Evolutionary conservation across 2,113 vertebrate species (phyloP), one percentile per base, ranked within the genome.

Genomic region (Craseonycteris thonglongyai): DNA sequence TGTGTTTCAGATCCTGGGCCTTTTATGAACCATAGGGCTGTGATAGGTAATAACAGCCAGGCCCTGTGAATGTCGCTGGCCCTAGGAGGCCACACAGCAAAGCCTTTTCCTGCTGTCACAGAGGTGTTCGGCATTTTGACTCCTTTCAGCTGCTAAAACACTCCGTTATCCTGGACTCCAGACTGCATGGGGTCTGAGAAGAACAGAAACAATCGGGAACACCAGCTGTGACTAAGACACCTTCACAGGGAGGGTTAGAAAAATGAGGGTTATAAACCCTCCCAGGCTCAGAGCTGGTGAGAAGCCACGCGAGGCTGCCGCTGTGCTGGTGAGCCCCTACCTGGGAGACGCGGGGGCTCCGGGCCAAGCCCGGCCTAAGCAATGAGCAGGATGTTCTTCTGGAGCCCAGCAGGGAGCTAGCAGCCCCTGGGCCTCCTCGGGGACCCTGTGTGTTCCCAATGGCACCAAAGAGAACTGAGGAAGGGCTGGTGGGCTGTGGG

Each of bases 11-110:
- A 22, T 19, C 19, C 45, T 6, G 8, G 6, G 40, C 49, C n/a
- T 51, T 54, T 51, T 54, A 3, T 1, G 71, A 63, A 8, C 10
- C 47, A 51, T 11, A 45, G 63, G 12, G 49, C 19, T 21, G 13
- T 40, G 61, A n/a, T 15, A 40, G 14, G 30, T 14, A 30, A 30
- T 30, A 71, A 19, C 1, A 5, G 24, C 13, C 19, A 82, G 59
- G 35, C 58, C 22, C 24, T 56, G 63, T 33, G 26, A 42, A 15
- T 0, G 15, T n/a, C 58, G 15, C 68, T 21, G 51, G 15, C 35
- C 5, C 13, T 7, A 16, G 2, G 30, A 42, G 26, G 22, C 40
- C 1, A 16, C 0, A 0, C 33, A 4, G 7, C 38, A 74, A 63
- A 38, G 33, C 35, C 59, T 69, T 74, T 54, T 38, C 38, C 61